Evolutionary conservation across 2,797 vertebrate species (phyloP).

Genomic region (Sylvia borin): DNA sequence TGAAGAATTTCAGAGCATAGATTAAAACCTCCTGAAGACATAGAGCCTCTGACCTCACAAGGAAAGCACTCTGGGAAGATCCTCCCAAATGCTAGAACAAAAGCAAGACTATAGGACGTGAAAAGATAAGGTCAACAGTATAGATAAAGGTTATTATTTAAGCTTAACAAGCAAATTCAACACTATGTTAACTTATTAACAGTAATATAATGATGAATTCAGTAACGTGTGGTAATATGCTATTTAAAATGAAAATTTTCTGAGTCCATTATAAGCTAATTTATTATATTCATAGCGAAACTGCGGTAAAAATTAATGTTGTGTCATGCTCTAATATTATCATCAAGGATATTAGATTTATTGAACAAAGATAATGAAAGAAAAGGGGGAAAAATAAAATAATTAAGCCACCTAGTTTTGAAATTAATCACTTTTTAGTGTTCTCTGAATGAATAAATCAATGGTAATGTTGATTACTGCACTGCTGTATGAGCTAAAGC

Average conservation of each 20-base stretch:
- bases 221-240: slow-evolving; percentile 6
- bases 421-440: background rate
- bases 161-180: slow-evolving; percentile 9
- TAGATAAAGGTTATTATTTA: background rate
- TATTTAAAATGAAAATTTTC: slow-evolving; percentile 12
- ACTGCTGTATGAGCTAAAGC: background rate
- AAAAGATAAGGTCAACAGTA: background rate
- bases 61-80: background rate
- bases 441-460: background rate
- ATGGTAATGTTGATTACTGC: background rate
- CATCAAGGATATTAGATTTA: slow-evolving; percentile 41
- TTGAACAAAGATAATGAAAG: slow-evolving; percentile 11
- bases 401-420: background rate
- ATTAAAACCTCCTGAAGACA: background rate
- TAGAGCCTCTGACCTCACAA: background rate
- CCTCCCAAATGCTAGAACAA: background rate
- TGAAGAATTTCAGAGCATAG: background rate
- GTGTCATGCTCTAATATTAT: background rate
- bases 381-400: background rate
- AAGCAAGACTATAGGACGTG: background rate
- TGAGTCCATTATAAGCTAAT: slow-evolving; percentile 7
- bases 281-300: slow-evolving; percentile 38
- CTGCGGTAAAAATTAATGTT: slow-evolving; percentile 32
- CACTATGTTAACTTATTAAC: slow-evolving; percentile 5
- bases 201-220: slow-evolving; percentile 27